Base-by-base conservation (phyloP, 2,113 vertebrate species). In the Campylomormyrus numenius region DNA sequence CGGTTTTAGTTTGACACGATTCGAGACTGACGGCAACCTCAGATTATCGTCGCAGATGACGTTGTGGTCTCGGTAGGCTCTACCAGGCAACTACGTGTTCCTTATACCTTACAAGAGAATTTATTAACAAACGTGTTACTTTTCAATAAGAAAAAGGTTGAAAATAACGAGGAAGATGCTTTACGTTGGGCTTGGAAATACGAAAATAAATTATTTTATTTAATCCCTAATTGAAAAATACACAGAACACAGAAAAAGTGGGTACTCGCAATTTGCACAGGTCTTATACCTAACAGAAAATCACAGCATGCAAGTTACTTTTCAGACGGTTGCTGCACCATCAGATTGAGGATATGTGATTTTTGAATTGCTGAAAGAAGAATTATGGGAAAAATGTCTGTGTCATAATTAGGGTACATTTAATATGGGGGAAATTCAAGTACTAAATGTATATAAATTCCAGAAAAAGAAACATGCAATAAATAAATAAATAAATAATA, bases 31-130 rank as follows among this genome's bases (percentile, higher is more conserved):
- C 62, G 31, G 83, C 39, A 35, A 85, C 13, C 31, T 7, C 5
- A n/a, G n/a, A 48, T 49, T 19, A 84, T n/a, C 53, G 42, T 35
- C n/a, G 3, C 90, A 92, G 94, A 96, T 95, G 95, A 95, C 91
- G 89, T 96, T 92, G 92, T 80, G 85, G 89, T 90, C 15, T 77
- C 31, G 3, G 4, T 77, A 2, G 1, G 2, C 74, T 39, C 3
- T 19, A 77, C 15, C 15, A 11, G 15, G 15, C 74, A 80, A 21
- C 31, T 39, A 17, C 13, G 74, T 8, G 15, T 7, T 42, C 15
- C 35, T 6, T 80, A n/a, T 19, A 35, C 31, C 2, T 6, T 70
- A 70, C 27, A 15, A 27, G 9, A 74, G 11, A 74, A 31, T 74
- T 15, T 77, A 19, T 42, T 80, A 42, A 42, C 31, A 19, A 80